These are phyloP conservation scores for Ichneumoninae sp. DNA, from an alignment of 2,888 invertebrate species.

Conservation along the genomic window DNA sequence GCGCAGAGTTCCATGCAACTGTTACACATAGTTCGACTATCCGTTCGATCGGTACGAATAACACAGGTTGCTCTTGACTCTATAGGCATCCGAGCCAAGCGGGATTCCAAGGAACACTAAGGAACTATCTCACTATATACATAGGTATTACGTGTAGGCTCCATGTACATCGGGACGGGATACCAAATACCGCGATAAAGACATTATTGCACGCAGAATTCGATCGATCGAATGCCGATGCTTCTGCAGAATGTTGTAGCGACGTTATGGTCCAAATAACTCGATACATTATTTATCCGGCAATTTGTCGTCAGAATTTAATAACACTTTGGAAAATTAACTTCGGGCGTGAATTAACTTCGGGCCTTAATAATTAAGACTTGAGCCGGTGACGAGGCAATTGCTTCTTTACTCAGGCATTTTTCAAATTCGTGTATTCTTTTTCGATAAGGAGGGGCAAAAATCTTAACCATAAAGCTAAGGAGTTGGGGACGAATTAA, in stretches of 20 bases:
- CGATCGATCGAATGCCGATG: slow-evolving; percentile 53
- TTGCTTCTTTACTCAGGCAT: neutral
- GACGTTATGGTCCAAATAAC: slow-evolving; percentile 34
- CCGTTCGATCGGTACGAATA: slow-evolving; percentile 55
- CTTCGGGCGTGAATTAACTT: neutral
- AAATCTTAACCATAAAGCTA: neutral
- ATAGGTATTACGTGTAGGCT: slow-evolving; percentile 14
- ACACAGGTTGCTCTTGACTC: slow-evolving; percentile 36
- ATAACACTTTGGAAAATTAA: neutral
- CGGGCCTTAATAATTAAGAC: neutral
- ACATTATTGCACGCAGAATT: slow-evolving; percentile 56
- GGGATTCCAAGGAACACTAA: slow-evolving; percentile 32
- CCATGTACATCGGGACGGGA: slow-evolving; percentile 19
- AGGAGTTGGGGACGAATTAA: neutral
- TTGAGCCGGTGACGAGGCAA: too few species aligned
- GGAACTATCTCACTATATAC: slow-evolving; percentile 24
- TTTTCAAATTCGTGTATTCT: neutral
- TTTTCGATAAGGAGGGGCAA: neutral
- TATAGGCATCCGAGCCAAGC: slow-evolving; percentile 28
- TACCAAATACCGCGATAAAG: slow-evolving; percentile 33
- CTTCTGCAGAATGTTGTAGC: neutral
- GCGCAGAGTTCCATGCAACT: slow-evolving; percentile 49
- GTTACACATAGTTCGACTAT: slow-evolving; percentile 62
- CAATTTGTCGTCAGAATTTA: slow-evolving; percentile 10
- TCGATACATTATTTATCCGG: neutral